These are phyloP conservation scores for Camponotus vicinus DNA, from an alignment of 1,140 invertebrate species.

Conservation along the genomic window DNA sequence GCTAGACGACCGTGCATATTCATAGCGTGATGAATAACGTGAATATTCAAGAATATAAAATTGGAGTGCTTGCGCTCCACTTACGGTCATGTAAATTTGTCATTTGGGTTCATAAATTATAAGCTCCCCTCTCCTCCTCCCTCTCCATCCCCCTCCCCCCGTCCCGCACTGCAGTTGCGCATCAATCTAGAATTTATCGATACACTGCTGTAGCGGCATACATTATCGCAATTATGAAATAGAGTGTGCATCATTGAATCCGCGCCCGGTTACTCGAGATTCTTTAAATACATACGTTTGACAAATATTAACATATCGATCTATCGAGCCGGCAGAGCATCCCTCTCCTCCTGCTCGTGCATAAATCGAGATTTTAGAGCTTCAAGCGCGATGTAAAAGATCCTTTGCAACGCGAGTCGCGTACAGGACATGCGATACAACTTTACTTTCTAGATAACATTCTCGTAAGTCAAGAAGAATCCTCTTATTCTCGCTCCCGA, in stretches of 20 bases:
- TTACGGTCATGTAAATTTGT: slow-evolving; percentile 52
- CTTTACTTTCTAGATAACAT: slow-evolving; percentile 3
- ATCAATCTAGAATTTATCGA: slow-evolving; percentile 34
- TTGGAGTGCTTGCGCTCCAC: slow-evolving; percentile 47
- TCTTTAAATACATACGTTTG: neutral
- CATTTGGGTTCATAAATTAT: slow-evolving; percentile 40
- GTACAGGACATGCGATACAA: neutral
- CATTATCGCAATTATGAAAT: slow-evolving; percentile 48
- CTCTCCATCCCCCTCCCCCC: too few species aligned
- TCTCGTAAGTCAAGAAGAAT: slow-evolving; percentile 3
- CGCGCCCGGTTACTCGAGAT: neutral
- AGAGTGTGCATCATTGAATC: neutral
- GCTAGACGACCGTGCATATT: slow-evolving; percentile 51
- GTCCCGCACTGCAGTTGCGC: too few species aligned
- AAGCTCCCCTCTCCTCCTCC: neutral
- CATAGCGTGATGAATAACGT: slow-evolving; percentile 53
- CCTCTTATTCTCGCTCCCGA: slow-evolving; percentile 24
- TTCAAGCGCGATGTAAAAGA: neutral
- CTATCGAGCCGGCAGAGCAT: neutral
- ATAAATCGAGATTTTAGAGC: neutral
- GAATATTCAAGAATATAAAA: slow-evolving; percentile 65
- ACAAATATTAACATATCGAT: neutral
- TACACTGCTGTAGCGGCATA: neutral
- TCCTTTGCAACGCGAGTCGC: neutral
- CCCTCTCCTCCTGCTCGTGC: too few species aligned